A percentile compares a stretch with the other conserved stretches of the same genome.
phyloP scores from a whole-genome alignment of 1,140 invertebrate species.

The Dendrolimus punctatus region DNA sequence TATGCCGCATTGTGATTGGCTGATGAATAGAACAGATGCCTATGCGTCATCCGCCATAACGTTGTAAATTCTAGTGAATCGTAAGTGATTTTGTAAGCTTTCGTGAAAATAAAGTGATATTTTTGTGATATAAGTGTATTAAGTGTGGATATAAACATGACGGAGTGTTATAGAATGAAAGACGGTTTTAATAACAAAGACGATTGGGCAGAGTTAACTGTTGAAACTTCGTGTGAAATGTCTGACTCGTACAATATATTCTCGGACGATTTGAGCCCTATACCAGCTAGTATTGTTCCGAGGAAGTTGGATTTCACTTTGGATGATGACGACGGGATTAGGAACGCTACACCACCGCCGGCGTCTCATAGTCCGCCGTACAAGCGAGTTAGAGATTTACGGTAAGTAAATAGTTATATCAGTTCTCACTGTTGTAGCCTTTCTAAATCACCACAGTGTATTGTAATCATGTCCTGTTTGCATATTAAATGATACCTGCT shows the following conservation, averaged over 20 bases:
- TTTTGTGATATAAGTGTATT: conserved; percentile 42
- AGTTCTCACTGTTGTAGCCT: too few relatives aligned
- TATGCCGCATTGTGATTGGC: conserved; percentile 49
- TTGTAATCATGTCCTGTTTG: too few relatives aligned
- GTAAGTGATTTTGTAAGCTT: conserved; percentile 37
- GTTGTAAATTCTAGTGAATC: conserved; percentile 25
- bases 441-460: too few relatives aligned
- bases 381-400: conserved; percentile 84
- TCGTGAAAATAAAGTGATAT: conserved; percentile 16
- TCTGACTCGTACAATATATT: conserved; percentile 61
- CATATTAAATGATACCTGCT: too few relatives aligned
- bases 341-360: conserved; percentile 38
- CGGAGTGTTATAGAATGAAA: conserved; percentile 61
- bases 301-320: conserved; percentile 61
- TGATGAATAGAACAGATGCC: conserved; percentile 49
- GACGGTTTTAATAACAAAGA: conserved; percentile 41
- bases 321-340: conserved; percentile 49
- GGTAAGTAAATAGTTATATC: conserved; percentile 34
- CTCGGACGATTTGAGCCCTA: conserved; percentile 60
- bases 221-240: conserved; percentile 59
- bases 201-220: conserved; percentile 57
- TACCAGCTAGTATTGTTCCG: conserved; percentile 53
- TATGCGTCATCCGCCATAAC: conserved; percentile 69
- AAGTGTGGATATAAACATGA: conserved; percentile 50
- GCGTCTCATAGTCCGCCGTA: conserved; percentile 78